phyloP scores from a whole-genome alignment of 2,113 vertebrate genomes.

The Ciconia stormi region DNA sequence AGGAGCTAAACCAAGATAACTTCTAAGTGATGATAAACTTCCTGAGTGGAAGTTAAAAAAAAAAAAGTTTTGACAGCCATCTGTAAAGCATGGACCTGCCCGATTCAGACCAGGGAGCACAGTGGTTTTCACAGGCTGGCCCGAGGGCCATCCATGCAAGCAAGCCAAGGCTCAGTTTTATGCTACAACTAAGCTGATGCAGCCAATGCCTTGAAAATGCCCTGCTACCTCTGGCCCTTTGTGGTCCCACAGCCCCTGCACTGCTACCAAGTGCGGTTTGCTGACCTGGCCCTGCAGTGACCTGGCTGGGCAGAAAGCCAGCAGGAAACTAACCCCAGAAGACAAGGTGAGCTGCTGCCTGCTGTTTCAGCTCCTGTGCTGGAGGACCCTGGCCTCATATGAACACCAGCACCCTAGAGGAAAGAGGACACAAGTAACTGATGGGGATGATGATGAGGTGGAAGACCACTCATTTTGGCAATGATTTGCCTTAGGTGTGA shows the following conservation, averaged over 20 bases:
- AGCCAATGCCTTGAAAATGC: not conserved
- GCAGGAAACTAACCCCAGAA: not conserved
- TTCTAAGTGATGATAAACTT: not conserved
- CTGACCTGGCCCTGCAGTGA: not conserved
- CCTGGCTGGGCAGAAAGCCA: not conserved
- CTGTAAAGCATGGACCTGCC: not conserved
- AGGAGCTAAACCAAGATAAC: not conserved
- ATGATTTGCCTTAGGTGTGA: not conserved
- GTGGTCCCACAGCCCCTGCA: not conserved
- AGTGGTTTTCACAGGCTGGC: not conserved
- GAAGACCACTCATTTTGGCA: not conserved
- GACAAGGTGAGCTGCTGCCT: not conserved
- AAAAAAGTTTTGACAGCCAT: not conserved
- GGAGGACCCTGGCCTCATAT: not conserved
- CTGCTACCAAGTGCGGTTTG: not conserved
- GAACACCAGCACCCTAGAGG: not conserved
- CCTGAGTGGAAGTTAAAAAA: not conserved
- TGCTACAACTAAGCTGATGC: not conserved
- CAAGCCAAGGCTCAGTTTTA: too few species aligned
- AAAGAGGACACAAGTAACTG: not conserved
- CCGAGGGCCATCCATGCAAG: not conserved
- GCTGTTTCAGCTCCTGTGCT: not conserved
- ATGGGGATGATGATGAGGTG: not conserved
- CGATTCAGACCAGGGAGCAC: not conserved
- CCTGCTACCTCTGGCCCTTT: not conserved